Base-by-base conservation (phyloP, 2,888 invertebrate genomes). In the Helleia helle region DNA sequence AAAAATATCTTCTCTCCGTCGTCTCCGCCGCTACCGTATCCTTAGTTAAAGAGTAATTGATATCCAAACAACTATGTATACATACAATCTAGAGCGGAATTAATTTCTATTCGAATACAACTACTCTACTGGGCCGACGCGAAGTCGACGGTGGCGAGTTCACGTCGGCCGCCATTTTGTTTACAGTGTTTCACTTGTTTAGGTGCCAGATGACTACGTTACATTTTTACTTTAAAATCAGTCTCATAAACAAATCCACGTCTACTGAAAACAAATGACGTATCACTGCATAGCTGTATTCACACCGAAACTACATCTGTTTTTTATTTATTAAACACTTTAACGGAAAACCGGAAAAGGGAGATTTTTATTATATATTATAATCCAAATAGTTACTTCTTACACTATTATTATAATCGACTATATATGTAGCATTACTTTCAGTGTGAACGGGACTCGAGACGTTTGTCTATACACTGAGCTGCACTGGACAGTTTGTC, bases 1-100 rank as follows among this genome's bases (percentile, higher is more conserved):
- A 84, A 84, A 84, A 84, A 83, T 84, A 84, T 70, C 75, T 65
- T 62, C 68, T 71, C 76, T 73, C 71, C 46, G 59, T 55, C 58
- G 50, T 65, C 62, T 59, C 62, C 60, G 56, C 63, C 58, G 55
- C 62, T 65, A 67, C 56, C 65, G 54, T 65, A 62, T 58, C 65
- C 65, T 69, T 69, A 72, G 62, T 61, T 56, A 42, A 49, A 42
- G 41, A 44, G 43, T 53, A 55, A 53, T 53, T 53, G 54, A 54
- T 54, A 54, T 79, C 66, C 64, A 63, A 61, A 62, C 62, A 36
- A 54, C 52, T 58, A 60, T n/a, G n/a, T n/a, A n/a, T 44, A 38
- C 67, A 68, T 67, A 68, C 65, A 17, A 18, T 25, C 39, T 31
- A 38, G 17, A 25, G 9, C 25, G 25, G 18, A 24, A 39, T 28